Percentiles rank a stretch among this genome's conserved stretches.
These are phyloP conservation scores for Pogonus chalceus DNA, from an alignment of 1,140 invertebrate genomes.

Conservation along the genomic window DNA sequence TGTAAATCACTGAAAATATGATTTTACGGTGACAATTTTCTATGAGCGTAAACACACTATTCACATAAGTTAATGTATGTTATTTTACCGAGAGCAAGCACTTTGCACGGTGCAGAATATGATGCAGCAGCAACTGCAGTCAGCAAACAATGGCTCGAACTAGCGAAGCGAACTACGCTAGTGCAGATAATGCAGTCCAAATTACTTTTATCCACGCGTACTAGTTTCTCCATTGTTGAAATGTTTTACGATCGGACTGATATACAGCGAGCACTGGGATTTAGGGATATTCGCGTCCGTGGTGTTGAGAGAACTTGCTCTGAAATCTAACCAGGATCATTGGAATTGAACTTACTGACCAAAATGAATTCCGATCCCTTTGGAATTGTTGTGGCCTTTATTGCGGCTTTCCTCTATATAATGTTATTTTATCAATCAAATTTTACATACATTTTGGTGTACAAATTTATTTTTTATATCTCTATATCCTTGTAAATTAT, in stretches of 20 bases:
- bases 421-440: too few relatives aligned
- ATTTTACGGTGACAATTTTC: too few relatives aligned
- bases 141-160: background rate
- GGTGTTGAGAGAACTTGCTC: background rate
- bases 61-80: too few relatives aligned
- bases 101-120: background rate
- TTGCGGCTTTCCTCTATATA: too few relatives aligned
- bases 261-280: background rate
- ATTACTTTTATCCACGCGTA: slow-evolving; percentile 7
- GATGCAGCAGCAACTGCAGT: background rate
- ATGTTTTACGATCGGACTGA: slow-evolving; percentile 1
- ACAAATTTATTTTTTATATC: too few relatives aligned
- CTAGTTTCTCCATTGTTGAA: slow-evolving; percentile 4
- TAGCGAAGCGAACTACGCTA: background rate
- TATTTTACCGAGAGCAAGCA: background rate
- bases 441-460: too few relatives aligned
- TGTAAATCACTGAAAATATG: too few relatives aligned
- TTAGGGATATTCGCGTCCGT: background rate
- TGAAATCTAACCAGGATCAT: background rate
- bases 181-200: slow-evolving; percentile 6
- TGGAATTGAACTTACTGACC: background rate
- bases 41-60: too few relatives aligned
- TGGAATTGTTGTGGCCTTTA: too few relatives aligned
- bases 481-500: too few relatives aligned
- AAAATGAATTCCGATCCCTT: too few relatives aligned